phyloP scores from a whole-genome alignment of 2,888 invertebrate genomes.

The Hedychridium roseum region DNA sequence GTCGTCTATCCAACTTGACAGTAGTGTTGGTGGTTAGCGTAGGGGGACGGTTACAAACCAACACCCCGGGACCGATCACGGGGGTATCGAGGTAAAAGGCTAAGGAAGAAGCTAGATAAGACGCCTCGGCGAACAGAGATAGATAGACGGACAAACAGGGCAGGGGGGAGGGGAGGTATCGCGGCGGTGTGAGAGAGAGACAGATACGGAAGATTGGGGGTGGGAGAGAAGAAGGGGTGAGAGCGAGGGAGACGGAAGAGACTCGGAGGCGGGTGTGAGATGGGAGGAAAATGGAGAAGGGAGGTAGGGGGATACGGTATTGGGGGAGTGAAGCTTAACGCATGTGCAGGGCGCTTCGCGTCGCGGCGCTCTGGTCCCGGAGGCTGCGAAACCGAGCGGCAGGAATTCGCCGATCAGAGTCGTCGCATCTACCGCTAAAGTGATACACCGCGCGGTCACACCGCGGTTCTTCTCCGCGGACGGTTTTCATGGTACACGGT shows the following conservation, averaged over 20 bases:
- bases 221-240: slow-evolving; percentile 7
- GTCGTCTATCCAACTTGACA: too few species aligned
- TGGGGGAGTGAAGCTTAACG: slow-evolving; percentile 55
- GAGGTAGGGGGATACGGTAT: slow-evolving; percentile 34
- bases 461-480: neutral
- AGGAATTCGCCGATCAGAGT: slow-evolving; percentile 62
- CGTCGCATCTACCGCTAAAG: slow-evolving; percentile 60
- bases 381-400: slow-evolving; percentile 59
- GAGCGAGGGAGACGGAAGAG: slow-evolving; percentile 15
- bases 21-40: too few species aligned
- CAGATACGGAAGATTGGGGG: slow-evolving; percentile 20
- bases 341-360: slow-evolving; percentile 63
- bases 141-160: neutral
- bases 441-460: slow-evolving; percentile 32
- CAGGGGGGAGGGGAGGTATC: slow-evolving; percentile 21
- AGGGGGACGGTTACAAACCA: slow-evolving; percentile 30
- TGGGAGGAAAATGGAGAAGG: slow-evolving; percentile 17
- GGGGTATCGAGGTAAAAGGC: slow-evolving; percentile 32
- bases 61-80: slow-evolving; percentile 34
- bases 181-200: slow-evolving; percentile 19
- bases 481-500: slow-evolving; percentile 21
- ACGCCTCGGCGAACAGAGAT: slow-evolving; percentile 12
- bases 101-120: slow-evolving; percentile 4
- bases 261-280: slow-evolving; percentile 33
- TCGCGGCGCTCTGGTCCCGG: slow-evolving; percentile 60